Evolutionary conservation across 2,113 vertebrate species (phyloP).

Genomic region (Pachyramphus minor): DNA sequence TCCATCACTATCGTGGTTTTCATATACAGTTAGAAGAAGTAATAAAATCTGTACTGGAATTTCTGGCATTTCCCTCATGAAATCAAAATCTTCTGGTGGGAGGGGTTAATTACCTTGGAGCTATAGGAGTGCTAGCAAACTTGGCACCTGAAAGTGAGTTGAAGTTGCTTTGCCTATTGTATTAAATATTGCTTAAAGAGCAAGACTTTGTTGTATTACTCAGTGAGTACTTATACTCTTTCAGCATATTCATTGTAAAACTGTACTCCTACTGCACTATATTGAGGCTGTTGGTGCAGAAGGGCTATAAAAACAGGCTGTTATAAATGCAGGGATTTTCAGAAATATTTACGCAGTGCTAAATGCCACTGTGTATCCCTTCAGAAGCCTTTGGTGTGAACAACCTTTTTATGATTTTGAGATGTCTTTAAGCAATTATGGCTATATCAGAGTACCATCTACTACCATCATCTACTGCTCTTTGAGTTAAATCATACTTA

Average conservation of each 20-base stretch:
- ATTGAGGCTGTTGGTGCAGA: neutral
- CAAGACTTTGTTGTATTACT: too few relatives aligned
- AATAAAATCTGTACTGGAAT: neutral
- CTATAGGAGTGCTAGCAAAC: neutral
- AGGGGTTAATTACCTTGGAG: neutral
- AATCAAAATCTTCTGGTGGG: neutral
- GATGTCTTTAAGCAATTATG: neutral
- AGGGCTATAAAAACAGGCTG: neutral
- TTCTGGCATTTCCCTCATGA: neutral
- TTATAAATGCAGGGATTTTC: neutral
- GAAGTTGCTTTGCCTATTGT: neutral
- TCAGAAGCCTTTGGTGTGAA: neutral
- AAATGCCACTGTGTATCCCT: neutral
- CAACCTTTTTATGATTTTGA: neutral
- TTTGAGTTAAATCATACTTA: neutral
- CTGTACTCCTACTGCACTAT: neutral
- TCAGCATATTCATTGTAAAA: neutral
- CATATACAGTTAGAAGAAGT: neutral
- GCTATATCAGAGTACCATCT: neutral
- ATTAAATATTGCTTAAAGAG: neutral
- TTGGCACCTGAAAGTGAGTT: neutral
- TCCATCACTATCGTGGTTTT: neutral
- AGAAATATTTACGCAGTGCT: neutral
- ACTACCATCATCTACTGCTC: neutral
- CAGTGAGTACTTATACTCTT: neutral